A percentile compares a stretch with the other conserved stretches of the same genome.
These are phyloP conservation scores for Athalia cordata DNA, from an alignment of 2,888 invertebrate species.

Conservation along the genomic window DNA sequence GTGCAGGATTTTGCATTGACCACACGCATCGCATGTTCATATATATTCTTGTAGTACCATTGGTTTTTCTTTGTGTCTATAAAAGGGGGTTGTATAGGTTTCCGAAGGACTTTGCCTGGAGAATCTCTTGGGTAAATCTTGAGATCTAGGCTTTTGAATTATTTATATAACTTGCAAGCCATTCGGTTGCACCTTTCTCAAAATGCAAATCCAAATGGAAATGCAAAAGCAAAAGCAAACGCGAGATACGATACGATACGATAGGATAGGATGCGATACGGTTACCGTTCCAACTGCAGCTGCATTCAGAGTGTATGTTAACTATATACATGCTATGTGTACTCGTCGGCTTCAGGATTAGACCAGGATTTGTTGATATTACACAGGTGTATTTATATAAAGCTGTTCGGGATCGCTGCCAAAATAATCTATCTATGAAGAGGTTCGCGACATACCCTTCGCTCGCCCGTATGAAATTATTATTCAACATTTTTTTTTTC, in stretches of 20 bases:
- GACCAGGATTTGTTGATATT: not conserved
- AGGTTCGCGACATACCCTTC: no score
- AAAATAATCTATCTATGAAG: no score
- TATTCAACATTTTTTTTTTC: no score
- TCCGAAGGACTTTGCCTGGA: not conserved
- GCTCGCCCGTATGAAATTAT: no score
- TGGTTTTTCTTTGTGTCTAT: no score
- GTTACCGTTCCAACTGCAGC: not conserved
- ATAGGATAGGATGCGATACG: slow-evolving; percentile 1
- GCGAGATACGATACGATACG: not conserved
- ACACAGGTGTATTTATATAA: no score
- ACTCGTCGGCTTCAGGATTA: slow-evolving; percentile 4
- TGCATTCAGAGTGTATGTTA: not conserved
- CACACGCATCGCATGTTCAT: no score
- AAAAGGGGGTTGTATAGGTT: no score
- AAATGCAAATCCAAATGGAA: slow-evolving; percentile 32
- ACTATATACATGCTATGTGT: not conserved
- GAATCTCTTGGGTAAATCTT: slow-evolving; percentile 47
- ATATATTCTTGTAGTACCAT: no score
- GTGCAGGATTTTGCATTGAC: no score
- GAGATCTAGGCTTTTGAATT: slow-evolving; percentile 60
- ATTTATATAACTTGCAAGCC: slow-evolving; percentile 31
- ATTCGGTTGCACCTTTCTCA: slow-evolving; percentile 30
- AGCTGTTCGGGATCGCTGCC: no score
- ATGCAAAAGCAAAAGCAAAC: not conserved